Base-by-base conservation (phyloP, 1,140 invertebrate species). In the Oedothorax gibbosus region DNA sequence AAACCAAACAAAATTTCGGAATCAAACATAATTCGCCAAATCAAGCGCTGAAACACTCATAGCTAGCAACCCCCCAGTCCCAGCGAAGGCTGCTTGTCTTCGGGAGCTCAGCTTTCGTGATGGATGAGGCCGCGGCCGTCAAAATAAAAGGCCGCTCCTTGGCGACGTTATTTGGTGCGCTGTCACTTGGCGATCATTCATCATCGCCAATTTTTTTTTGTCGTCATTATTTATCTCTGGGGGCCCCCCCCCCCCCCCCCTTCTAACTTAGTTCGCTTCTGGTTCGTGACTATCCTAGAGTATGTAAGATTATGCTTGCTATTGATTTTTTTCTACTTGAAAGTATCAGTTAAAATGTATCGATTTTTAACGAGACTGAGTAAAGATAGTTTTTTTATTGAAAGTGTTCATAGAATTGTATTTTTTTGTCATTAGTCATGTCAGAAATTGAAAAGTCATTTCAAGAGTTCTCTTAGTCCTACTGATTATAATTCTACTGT, bases 151-250 rank as follows among this genome's bases (percentile, higher is more conserved):
- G 72, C 81, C 81, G 72, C 60, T 75, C 51, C 81, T 84, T 84
- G 81, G 81, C 81, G 81, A 84, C 81, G 71, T 76, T 84, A 76
- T 76, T 75, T 66, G 71, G 60, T 84, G 71, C 71, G 21, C 72
- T 84, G 81, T 84, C 81, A 84, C 71, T 84, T 84, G 81, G 81
- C 71, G 72, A 73, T 57, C 81, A 84, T 84, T 84, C 71, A 84
- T 84, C 71, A 84, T 76, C 81, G 72, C 81, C 72, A 84, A 56
- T 84, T 84, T 84, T 66, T 73, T 68, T 75, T 83, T 83, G 9
- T 75, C 50, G 54, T 50, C 7, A 18, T 18, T 35, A 35, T 35
- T 62, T 54, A 14, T 60, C 57, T 57, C 2, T 65, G 64, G 8
- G 9, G 12, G 7, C 62, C 21, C 15, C 10, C 18, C 21, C 54